Percentiles rank a stretch among this genome's conserved stretches.
phyloP scores from a whole-genome alignment of 2,113 vertebrate genomes.

The Felis catus region F.catus_Fca126_mat1.0 CM031419.1:138343001-138343500 shows the following conservation, averaged over 20 bases:
- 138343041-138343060: neutral
- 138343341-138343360: neutral
- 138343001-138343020: neutral
- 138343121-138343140: neutral
- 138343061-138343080: neutral
- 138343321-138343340: neutral
- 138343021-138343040: neutral
- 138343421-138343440: neutral
- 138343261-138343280: neutral
- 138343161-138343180: neutral
- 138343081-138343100: neutral
- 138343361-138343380: neutral
- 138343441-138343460: neutral
- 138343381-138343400: neutral
- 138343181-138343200: neutral
- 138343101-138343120: neutral
- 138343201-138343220: accelerated
- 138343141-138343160: neutral
- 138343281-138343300: neutral
- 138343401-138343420: neutral
- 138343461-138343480: neutral
- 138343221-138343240: neutral
- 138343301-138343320: neutral
- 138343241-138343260: neutral
- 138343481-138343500: neutral